Evolutionary conservation across 2,888 invertebrate genomes (phyloP).

Genomic region (Eurytoma californica): DNA sequence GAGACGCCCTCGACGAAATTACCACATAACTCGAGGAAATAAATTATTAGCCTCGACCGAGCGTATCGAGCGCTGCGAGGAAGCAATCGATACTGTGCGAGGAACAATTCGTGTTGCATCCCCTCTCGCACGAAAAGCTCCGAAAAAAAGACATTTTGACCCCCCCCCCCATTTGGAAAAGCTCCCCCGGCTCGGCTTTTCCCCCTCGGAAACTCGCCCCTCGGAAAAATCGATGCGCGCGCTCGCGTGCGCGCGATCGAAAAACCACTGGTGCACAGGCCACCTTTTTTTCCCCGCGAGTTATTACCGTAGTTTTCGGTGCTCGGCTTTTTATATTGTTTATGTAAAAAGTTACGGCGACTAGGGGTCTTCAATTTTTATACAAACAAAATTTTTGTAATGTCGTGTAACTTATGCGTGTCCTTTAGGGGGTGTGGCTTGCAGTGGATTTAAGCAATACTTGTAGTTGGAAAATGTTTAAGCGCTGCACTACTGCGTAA

Average conservation of each 20-base stretch:
- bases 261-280: constrained; percentile 29
- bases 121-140: constrained; percentile 3
- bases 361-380: too few species aligned
- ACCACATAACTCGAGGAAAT: too few species aligned
- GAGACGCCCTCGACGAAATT: too few species aligned
- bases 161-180: neutral
- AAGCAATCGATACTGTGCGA: neutral
- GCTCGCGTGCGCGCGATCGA: constrained; percentile 12
- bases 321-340: neutral
- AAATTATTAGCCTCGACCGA: neutral
- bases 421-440: neutral
- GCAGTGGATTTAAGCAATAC: neutral
- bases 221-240: constrained; percentile 51
- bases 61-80: neutral
- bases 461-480: neutral
- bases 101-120: neutral
- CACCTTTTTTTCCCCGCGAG: neutral
- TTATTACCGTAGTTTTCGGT: neutral
- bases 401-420: neutral
- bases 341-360: too few species aligned
- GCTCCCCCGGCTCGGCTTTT: neutral
- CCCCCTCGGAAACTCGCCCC: constrained; percentile 39
- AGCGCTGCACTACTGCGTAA: neutral
- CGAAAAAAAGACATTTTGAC: neutral
- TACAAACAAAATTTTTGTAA: neutral